Percentiles rank a stretch among this genome's conserved stretches.
These are phyloP conservation scores for Danio jaintianensis DNA, from an alignment of 2,797 vertebrate genomes.

Conservation along the genomic window DNA sequence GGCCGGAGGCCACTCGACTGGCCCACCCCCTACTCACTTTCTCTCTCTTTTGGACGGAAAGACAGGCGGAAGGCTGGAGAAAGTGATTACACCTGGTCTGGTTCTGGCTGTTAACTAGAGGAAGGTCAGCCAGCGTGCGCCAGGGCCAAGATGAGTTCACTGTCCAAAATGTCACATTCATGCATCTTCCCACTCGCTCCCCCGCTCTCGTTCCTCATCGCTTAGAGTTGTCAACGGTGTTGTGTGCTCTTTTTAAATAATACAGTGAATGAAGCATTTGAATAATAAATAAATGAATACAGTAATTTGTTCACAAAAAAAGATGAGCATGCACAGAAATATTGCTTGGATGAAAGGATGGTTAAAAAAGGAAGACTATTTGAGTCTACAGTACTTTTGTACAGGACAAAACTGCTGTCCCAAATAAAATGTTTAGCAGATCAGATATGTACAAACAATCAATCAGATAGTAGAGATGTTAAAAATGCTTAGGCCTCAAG, in stretches of 20 bases:
- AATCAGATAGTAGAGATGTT: background rate
- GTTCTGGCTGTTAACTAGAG: slow-evolving; percentile 78
- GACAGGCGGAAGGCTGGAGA: slow-evolving; percentile 73
- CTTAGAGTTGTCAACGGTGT: slow-evolving; percentile 1
- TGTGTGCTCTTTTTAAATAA: slow-evolving; percentile 13
- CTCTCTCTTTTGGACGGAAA: slow-evolving; percentile 64
- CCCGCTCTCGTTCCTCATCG: slow-evolving; percentile 19
- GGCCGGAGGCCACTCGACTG: slow-evolving; percentile 65
- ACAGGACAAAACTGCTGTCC: background rate
- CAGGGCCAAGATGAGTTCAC: slow-evolving; percentile 80
- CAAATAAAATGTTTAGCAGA: background rate
- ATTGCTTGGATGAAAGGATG: background rate
- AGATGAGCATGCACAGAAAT: background rate
- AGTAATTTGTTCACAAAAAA: background rate
- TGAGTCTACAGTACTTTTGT: background rate
- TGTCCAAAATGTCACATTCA: slow-evolving; percentile 71
- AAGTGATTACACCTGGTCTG: slow-evolving; percentile 82
- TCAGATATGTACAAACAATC: background rate
- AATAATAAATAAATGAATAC: background rate
- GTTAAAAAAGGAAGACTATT: background rate
- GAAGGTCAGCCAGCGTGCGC: slow-evolving; percentile 79
- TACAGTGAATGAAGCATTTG: background rate
- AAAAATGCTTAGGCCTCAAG: background rate
- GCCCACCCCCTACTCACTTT: slow-evolving; percentile 53
- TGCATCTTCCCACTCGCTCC: slow-evolving; percentile 42